phyloP scores from a whole-genome alignment of 1,140 invertebrate species.

The Aphis gossypii region DNA sequence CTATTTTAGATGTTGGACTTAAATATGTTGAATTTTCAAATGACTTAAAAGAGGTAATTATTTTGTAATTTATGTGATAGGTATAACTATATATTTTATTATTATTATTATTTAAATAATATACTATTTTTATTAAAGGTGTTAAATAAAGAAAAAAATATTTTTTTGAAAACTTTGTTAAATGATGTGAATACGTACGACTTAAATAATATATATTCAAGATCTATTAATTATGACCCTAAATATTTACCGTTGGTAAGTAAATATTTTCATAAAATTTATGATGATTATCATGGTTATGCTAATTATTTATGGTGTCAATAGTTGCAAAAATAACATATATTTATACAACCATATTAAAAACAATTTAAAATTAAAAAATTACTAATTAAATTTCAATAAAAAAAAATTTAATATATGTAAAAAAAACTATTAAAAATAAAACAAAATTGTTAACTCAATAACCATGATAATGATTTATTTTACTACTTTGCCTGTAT shows the following conservation, averaged over 20 bases:
- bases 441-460: too few relatives aligned
- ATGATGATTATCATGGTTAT: not conserved
- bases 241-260: not conserved
- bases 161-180: not conserved
- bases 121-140: not conserved
- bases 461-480: not conserved
- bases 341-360: not conserved
- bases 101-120: not conserved
- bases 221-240: not conserved
- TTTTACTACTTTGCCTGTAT: not conserved
- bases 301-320: not conserved
- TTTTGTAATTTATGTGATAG: not conserved
- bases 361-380: not conserved
- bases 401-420: too few relatives aligned
- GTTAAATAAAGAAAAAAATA: not conserved
- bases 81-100: not conserved
- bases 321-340: not conserved
- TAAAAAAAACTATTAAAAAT: too few relatives aligned
- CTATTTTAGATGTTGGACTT: not conserved
- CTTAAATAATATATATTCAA: not conserved
- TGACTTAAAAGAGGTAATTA: not conserved
- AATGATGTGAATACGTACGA: not conserved
- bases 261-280: not conserved
- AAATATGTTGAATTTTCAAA: conserved; percentile 17
- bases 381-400: not conserved